These are phyloP conservation scores for Amphimedon queenslandica DNA, from an alignment of 37 sponge, comb jelly and placozoan genomes.

Conservation along the genomic window DNA sequence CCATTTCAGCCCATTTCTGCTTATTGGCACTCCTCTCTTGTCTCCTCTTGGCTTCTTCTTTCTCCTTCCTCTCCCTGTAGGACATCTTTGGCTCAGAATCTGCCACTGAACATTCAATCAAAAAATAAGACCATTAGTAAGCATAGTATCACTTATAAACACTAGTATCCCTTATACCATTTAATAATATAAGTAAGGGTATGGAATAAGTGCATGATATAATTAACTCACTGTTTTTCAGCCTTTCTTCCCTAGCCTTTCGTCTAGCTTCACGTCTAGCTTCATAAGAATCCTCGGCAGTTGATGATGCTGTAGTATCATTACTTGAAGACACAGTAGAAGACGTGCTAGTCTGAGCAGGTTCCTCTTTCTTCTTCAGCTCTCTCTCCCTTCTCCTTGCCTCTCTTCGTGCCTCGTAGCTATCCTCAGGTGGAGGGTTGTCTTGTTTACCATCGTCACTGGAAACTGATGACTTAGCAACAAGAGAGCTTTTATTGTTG, in stretches of 20 bases:
- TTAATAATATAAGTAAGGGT: not conserved
- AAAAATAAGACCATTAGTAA: not conserved
- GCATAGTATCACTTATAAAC: not conserved
- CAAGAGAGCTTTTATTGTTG: too few species aligned
- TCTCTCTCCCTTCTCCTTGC: conserved; percentile 25
- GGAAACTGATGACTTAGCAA: too few species aligned
- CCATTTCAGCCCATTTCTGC: conserved; percentile 45
- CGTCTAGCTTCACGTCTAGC: conserved; percentile 53
- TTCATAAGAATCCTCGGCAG: conserved; percentile 43
- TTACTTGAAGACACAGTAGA: not conserved
- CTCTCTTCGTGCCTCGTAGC: conserved; percentile 52
- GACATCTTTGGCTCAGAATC: conserved; percentile 23
- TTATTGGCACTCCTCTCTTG: conserved; percentile 29
- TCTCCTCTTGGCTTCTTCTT: conserved; percentile 29
- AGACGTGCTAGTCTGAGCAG: not conserved
- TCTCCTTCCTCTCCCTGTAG: conserved; percentile 44
- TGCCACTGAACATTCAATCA: not conserved
- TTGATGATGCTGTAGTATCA: not conserved
- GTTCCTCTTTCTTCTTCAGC: not conserved
- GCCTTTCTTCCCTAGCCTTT: conserved; percentile 70
- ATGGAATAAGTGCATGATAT: not conserved
- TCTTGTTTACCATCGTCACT: not conserved
- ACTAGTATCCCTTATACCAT: too few species aligned
- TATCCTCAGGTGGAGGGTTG: conserved; percentile 11
- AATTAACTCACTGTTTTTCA: conserved; percentile 36